Conservation (phyloP, 2,113 vertebrate species). For the Stomatorhinus ivindoensis region DNA sequence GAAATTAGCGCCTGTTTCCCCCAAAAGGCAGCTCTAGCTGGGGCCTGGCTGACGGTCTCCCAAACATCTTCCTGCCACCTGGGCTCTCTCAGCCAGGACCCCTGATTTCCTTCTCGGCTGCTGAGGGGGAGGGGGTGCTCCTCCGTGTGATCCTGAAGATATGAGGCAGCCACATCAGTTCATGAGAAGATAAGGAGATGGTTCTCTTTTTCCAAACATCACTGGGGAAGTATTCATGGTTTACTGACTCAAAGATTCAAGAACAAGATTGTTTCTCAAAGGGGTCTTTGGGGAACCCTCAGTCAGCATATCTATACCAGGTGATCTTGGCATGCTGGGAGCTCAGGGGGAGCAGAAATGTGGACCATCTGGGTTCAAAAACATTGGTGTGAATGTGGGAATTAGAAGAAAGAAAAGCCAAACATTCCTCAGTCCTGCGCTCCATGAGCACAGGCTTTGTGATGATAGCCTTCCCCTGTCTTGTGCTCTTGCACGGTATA, state of each 20-base stretch:
- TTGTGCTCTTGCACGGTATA: background rate
- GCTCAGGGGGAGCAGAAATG: background rate
- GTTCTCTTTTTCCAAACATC: background rate
- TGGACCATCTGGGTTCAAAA: background rate
- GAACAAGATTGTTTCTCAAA: background rate
- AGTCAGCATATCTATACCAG: background rate
- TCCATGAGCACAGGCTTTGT: background rate
- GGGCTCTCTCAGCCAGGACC: background rate
- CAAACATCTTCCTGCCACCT: background rate
- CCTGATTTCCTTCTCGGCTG: background rate
- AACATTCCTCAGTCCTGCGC: background rate
- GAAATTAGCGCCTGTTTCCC: background rate
- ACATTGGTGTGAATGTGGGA: background rate
- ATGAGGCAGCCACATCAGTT: background rate
- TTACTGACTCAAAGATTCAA: background rate
- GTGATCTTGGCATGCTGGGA: background rate
- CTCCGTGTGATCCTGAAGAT: background rate
- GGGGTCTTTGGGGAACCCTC: background rate
- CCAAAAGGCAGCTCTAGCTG: background rate
- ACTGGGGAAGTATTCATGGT: background rate
- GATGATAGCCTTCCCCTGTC: background rate
- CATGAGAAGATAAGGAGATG: background rate
- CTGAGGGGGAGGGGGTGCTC: background rate
- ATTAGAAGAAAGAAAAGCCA: background rate
- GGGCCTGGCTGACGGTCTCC: background rate